Conservation (phyloP, 2,797 vertebrate species). For the Alfaro cultratus region DNA sequence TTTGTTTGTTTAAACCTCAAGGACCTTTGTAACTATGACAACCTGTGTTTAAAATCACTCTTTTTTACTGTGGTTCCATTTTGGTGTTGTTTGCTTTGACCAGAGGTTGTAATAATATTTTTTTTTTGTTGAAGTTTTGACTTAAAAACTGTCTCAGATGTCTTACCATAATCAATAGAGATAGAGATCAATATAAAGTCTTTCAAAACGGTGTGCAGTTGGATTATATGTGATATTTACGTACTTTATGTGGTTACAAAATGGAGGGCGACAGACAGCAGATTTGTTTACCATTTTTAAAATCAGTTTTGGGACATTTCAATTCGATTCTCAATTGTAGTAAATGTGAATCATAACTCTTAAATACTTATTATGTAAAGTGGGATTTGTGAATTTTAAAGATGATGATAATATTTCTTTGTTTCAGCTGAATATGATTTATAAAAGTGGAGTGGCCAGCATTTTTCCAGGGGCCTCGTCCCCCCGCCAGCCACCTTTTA, state of each 20-base stretch:
- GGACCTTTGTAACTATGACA: neutral
- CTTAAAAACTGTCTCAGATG: neutral
- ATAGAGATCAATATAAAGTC: neutral
- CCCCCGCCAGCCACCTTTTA: neutral
- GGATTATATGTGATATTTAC: neutral
- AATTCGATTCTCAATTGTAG: too few relatives aligned
- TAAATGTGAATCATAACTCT: too few relatives aligned
- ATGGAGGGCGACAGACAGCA: too few relatives aligned
- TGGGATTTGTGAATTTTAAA: too few relatives aligned
- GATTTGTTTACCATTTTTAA: too few relatives aligned
- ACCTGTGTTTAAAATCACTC: neutral
- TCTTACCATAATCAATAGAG: neutral
- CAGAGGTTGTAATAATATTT: neutral
- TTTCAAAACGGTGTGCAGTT: neutral
- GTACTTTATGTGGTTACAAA: too few relatives aligned
- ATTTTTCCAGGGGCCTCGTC: too few relatives aligned
- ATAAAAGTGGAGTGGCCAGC: too few relatives aligned
- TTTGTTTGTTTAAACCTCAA: neutral
- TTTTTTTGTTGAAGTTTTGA: neutral
- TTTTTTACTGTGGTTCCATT: neutral
- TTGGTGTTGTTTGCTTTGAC: neutral
- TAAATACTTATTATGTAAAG: too few relatives aligned
- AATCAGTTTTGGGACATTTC: too few relatives aligned
- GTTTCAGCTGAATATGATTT: too few relatives aligned
- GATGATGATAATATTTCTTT: too few relatives aligned